Percentiles rank a stretch among this genome's conserved stretches.
Conservation (phyloP, 2,113 vertebrate species). For the Cygnus atratus region DNA sequence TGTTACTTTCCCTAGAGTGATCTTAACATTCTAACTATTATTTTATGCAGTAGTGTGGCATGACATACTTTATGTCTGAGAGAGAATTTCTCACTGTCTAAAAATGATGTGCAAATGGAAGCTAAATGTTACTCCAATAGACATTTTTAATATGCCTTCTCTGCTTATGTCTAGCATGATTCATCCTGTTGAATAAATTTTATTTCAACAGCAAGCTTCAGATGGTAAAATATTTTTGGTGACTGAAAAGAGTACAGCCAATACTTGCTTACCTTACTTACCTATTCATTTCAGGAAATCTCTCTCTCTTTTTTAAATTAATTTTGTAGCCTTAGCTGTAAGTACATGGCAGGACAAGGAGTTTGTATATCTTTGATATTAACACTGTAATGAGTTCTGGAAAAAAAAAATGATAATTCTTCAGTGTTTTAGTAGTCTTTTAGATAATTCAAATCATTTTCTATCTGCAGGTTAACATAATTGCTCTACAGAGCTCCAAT, state of each 20-base stretch:
- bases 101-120: not conserved
- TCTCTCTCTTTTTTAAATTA: not conserved
- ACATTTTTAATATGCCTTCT: not conserved
- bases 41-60: not conserved
- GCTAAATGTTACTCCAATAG: not conserved
- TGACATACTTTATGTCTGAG: not conserved
- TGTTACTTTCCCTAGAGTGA: not conserved
- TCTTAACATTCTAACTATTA: not conserved
- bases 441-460: not conserved
- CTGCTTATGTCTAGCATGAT: not conserved
- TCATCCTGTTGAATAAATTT: not conserved
- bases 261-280: not conserved
- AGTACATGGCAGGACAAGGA: not conserved
- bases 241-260: not conserved
- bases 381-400: not conserved
- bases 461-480: not conserved
- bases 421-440: not conserved
- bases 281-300: not conserved
- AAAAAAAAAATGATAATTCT: not conserved
- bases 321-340: not conserved
- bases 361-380: not conserved
- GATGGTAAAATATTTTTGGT: not conserved
- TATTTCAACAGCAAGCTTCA: not conserved
- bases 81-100: not conserved
- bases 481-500: not conserved